Base-by-base conservation (phyloP, 2,113 vertebrate genomes). In the Callaeas wilsoni region DNA sequence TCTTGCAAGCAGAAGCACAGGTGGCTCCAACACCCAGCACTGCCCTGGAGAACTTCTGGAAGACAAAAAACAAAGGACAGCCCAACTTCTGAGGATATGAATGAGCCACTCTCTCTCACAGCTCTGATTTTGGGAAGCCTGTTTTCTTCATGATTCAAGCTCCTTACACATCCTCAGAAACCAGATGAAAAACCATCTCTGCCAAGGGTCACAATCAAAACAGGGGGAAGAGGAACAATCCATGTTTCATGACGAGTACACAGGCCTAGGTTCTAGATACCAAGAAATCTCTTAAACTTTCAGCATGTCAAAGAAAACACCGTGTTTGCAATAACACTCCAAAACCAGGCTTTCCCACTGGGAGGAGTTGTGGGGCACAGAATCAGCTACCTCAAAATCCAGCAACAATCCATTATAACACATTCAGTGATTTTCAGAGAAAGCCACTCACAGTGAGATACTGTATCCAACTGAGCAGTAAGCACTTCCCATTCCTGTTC, bases 401-500 rank as follows among this genome's bases (percentile, higher is more conserved):
- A 9, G 39, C 35, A 84, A 68, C 39, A 74, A 84, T 68, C 44
- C 76, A 78, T 76, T 52, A 9, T 14, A 87, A 76, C 6, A 1
- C 55, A 76, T 63, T 69, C 67, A n/a, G 60, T 33, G 62, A 52
- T 67, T 96, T 85, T 77, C 59, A 49, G 67, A 33, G 39, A 46
- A 69, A 87, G 93, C 50, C 30, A 37, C 84, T 93, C 70, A 18
- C 81, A 86, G 84, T 60, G 53, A 90, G 78, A 83, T 25, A 7
- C 56, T n/a, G n/a, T 2, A 37, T 55, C 86, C 92, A 76, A 76
- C 83, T 76, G 88, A 92, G 94, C 85, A 92, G 62, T 64, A 89
- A 91, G 52, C 65, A 89, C 57, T 94, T 94, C 85, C 80, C 93
- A 62, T 84, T 57, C 62, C 77, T 35, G 42, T 68, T 96, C 87